Percentiles rank a stretch among this genome's conserved stretches.
Evolutionary conservation across 2,888 invertebrate species (phyloP).

Genomic region (Lutraria lutraria): DNA sequence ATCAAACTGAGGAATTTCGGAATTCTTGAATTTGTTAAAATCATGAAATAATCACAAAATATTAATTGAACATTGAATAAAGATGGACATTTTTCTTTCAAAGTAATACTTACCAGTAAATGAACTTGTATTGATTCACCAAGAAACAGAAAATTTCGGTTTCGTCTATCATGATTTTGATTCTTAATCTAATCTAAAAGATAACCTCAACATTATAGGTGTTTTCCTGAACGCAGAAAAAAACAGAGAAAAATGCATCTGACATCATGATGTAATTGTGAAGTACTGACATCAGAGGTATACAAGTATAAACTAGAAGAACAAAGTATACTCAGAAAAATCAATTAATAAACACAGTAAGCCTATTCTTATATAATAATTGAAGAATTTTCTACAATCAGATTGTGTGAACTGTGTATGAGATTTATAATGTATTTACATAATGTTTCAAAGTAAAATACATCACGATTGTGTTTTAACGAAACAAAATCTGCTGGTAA

Average conservation of each 20-base stretch:
- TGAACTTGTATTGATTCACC: too few species aligned
- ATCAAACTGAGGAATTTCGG: too few species aligned
- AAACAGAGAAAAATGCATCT: not conserved
- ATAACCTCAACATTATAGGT: not conserved
- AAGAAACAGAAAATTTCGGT: too few species aligned
- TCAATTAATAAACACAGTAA: constrained; percentile 2
- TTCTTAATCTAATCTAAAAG: too few species aligned
- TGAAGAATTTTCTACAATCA: not conserved
- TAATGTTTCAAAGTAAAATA: not conserved
- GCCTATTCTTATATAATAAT: not conserved
- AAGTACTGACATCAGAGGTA: not conserved
- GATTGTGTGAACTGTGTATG: not conserved
- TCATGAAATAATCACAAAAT: too few species aligned
- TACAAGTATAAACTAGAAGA: not conserved
- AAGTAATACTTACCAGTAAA: too few species aligned
- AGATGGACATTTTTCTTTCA: too few species aligned
- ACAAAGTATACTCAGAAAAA: not conserved
- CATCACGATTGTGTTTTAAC: not conserved
- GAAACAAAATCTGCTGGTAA: constrained; percentile 8
- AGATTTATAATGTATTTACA: not conserved
- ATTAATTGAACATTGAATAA: too few species aligned
- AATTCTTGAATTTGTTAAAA: too few species aligned
- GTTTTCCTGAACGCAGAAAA: not conserved
- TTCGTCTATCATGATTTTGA: too few species aligned
- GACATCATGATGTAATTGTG: not conserved